These are phyloP conservation scores for Magallana angulata DNA, from an alignment of 1,140 invertebrate genomes.

Conservation along the genomic window DNA sequence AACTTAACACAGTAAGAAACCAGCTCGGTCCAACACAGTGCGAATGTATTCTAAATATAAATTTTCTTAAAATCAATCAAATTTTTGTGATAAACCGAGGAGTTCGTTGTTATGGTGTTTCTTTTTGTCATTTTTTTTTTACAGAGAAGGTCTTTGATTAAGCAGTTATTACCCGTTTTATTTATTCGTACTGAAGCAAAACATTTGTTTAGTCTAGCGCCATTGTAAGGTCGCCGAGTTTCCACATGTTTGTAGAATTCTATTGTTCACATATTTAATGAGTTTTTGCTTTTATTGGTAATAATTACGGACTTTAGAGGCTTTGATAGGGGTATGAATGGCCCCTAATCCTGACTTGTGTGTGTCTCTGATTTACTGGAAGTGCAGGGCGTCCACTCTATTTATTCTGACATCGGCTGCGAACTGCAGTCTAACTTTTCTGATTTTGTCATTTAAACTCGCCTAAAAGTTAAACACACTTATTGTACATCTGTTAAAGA, in stretches of 20 bases:
- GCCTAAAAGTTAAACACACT: conserved; percentile 31
- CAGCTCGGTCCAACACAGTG: too few relatives aligned
- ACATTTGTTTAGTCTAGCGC: conserved; percentile 10
- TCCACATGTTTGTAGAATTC: not conserved
- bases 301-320: conserved; percentile 1
- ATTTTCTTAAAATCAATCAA: conserved; percentile 11
- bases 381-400: not conserved
- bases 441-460: conserved; percentile 31
- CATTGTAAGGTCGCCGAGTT: not conserved
- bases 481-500: conserved; percentile 24
- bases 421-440: conserved; percentile 34
- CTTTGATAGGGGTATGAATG: not conserved
- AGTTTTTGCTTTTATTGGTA: conserved; percentile 31
- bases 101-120: not conserved
- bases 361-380: conserved; percentile 2
- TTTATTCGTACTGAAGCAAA: not conserved
- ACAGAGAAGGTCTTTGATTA: not conserved
- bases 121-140: not conserved
- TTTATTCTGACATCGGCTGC: conserved; percentile 1
- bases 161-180: conserved; percentile 27
- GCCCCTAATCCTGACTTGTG: not conserved
- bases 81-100: not conserved
- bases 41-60: conserved; percentile 6
- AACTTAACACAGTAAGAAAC: too few relatives aligned
- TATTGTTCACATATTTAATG: conserved; percentile 27